Evolutionary conservation across 2,113 vertebrate genomes (phyloP).

Genomic region (Mellivora capensis): DNA sequence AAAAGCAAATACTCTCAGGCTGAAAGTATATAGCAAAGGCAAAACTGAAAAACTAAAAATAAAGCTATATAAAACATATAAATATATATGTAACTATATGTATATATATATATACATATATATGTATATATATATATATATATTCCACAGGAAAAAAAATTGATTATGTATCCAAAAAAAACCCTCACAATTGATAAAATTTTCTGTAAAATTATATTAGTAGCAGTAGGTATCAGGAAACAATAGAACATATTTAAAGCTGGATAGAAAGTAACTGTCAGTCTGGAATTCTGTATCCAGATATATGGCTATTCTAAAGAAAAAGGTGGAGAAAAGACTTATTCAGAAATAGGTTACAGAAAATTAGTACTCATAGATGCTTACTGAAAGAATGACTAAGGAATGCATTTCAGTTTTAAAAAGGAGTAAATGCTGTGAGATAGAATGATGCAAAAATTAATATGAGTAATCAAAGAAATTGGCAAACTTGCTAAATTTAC

Average conservation of each 20-base stretch:
- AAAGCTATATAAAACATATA: not conserved
- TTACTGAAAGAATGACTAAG: not conserved
- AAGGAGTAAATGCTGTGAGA: not conserved
- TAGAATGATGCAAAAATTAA: not conserved
- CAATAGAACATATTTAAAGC: not conserved
- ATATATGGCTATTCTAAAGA: not conserved
- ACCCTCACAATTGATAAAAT: not conserved
- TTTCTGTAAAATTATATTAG: not conserved
- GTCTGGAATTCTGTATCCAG: not conserved
- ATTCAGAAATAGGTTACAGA: not conserved
- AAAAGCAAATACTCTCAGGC: not conserved
- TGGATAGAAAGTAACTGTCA: not conserved
- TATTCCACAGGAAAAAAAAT: not conserved
- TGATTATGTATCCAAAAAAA: not conserved
- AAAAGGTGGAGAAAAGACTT: not conserved
- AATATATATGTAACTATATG: not conserved
- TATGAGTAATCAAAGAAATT: not conserved
- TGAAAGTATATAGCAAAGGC: not conserved
- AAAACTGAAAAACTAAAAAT: not conserved
- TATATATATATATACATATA: not conserved
- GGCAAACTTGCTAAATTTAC: not conserved
- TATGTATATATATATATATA: too few species aligned
- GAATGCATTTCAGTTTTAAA: not conserved
- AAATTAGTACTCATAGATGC: not conserved
- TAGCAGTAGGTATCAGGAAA: not conserved